Conservation (phyloP, 2,888 invertebrate species). For the Andricus curvator region DNA sequence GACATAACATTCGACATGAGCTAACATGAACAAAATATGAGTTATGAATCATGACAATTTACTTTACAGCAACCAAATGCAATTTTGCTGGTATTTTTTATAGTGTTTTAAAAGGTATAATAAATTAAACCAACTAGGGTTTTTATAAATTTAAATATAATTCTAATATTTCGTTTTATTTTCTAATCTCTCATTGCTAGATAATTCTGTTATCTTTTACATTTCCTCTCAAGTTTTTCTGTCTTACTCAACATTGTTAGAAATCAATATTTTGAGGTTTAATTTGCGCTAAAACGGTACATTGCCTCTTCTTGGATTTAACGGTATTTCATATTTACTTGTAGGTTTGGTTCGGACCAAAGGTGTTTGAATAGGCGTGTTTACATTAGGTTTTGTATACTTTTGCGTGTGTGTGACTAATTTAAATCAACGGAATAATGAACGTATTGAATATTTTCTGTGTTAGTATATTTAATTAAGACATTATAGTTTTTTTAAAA, state of each 20-base stretch:
- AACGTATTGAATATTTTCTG: not conserved
- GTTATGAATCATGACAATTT: not conserved
- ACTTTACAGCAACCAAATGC: not conserved
- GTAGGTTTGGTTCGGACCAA: not conserved
- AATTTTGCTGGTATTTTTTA: not conserved
- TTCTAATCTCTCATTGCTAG: not conserved
- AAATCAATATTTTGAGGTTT: not conserved
- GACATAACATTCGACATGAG: not conserved
- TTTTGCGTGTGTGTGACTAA: not conserved
- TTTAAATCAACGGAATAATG: not conserved
- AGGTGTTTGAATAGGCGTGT: not conserved
- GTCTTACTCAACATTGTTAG: not conserved
- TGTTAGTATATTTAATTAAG: not conserved
- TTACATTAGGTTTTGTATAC: not conserved
- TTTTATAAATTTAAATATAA: no score
- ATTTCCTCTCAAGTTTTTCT: not conserved
- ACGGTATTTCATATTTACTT: conserved; percentile 7
- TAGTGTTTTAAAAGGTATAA: not conserved
- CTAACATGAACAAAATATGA: not conserved
- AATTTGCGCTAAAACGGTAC: not conserved
- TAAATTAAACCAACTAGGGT: not conserved
- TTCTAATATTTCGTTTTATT: not conserved
- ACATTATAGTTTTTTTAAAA: not conserved
- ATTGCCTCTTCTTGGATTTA: not conserved
- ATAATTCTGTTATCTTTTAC: not conserved